Evolutionary conservation across 2,113 vertebrate genomes (phyloP).

Genomic region (Channa argus): DNA sequence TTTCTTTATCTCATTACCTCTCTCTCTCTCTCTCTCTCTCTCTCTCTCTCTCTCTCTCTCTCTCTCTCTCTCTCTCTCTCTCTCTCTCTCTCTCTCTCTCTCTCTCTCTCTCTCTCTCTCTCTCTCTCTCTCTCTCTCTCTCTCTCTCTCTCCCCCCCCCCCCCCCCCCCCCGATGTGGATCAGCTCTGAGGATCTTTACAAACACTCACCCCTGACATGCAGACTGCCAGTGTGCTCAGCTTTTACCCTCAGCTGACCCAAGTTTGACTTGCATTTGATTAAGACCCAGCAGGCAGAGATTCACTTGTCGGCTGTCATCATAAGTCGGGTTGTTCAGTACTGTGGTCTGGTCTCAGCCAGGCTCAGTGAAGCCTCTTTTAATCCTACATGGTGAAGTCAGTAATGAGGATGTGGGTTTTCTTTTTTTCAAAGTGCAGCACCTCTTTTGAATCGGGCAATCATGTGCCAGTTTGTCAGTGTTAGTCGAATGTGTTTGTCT

Average conservation of each 20-base stretch:
- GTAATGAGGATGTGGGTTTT: slow-evolving; percentile 55
- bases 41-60: too few species aligned
- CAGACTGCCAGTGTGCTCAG: slow-evolving; percentile 29
- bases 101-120: too few species aligned
- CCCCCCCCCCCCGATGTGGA: neutral
- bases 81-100: too few species aligned
- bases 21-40: neutral
- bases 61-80: too few species aligned
- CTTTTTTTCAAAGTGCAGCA: slow-evolving; percentile 18
- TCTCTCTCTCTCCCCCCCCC: neutral
- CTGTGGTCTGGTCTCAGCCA: slow-evolving; percentile 26
- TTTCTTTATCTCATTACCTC: neutral
- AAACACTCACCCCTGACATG: slow-evolving; percentile 21
- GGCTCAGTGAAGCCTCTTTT: slow-evolving; percentile 55
- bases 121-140: too few species aligned
- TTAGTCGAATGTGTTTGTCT: slow-evolving; percentile 34
- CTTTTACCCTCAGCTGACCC: slow-evolving; percentile 47
- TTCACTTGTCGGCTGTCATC: slow-evolving; percentile 43
- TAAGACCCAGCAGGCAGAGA: slow-evolving; percentile 14
- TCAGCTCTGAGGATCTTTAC: slow-evolving; percentile 31
- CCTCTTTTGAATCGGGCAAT: slow-evolving; percentile 41
- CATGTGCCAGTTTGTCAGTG: slow-evolving; percentile 32
- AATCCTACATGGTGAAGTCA: slow-evolving; percentile 45
- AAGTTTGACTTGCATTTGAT: slow-evolving; percentile 39
- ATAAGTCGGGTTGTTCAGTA: slow-evolving; percentile 20